A percentile compares a stretch with the other conserved stretches of the same genome.
These are phyloP conservation scores for Ctenochaetus hawaiiensis DNA, from an alignment of 2,797 vertebrate genomes.

Conservation along the genomic window DNA sequence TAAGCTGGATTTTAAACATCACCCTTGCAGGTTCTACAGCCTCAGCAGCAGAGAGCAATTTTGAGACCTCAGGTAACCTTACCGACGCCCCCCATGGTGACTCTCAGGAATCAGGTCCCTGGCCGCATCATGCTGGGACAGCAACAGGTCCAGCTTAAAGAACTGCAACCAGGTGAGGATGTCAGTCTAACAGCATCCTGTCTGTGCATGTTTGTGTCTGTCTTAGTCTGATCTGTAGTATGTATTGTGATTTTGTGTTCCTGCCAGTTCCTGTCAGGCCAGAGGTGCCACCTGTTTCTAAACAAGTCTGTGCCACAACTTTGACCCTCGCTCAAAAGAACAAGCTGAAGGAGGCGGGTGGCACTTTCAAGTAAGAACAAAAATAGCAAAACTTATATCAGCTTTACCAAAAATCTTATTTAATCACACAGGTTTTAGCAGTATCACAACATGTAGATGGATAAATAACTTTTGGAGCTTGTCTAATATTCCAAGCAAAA, in stretches of 20 bases:
- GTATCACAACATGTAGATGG: neutral
- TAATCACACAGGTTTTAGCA: neutral
- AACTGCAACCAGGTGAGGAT: slow-evolving; percentile 91
- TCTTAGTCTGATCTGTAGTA: neutral
- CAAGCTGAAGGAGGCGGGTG: slow-evolving; percentile 93
- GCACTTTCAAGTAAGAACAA: slow-evolving; percentile 92
- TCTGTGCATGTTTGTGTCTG: neutral
- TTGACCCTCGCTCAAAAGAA: slow-evolving; percentile 90
- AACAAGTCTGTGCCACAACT: slow-evolving; percentile 85
- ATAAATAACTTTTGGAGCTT: too few relatives aligned
- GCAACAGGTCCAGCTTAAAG: slow-evolving; percentile 92
- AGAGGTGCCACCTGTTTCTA: slow-evolving; percentile 86
- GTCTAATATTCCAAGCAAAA: neutral
- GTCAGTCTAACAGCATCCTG: neutral
- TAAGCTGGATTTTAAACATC: neutral
- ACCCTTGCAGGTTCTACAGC: slow-evolving; percentile 88
- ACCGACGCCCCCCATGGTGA: slow-evolving; percentile 92
- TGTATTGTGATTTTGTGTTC: slow-evolving; percentile 25
- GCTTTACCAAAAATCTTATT: neutral
- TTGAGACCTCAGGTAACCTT: slow-evolving; percentile 93
- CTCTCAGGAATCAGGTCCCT: slow-evolving; percentile 90
- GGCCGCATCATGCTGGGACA: slow-evolving; percentile 91
- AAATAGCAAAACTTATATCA: neutral
- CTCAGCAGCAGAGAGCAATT: slow-evolving; percentile 89
- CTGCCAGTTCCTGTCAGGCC: slow-evolving; percentile 89